Evolutionary conservation across 2,888 invertebrate genomes (phyloP), one percentile per base, ranked within the genome.

Genomic region (Flexamia atlantica): DNA sequence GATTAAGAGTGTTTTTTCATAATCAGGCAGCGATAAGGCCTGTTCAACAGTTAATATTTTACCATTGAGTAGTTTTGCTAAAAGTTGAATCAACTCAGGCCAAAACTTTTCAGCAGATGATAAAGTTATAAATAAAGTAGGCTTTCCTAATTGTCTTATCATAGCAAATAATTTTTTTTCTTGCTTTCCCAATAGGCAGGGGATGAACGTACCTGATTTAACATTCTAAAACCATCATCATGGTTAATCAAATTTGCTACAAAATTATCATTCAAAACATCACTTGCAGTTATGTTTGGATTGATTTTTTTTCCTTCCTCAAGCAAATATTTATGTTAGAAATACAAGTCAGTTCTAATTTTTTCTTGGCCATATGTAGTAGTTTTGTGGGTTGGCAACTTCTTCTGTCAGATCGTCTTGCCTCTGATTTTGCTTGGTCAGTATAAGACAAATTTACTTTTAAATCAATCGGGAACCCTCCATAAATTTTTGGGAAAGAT

Each of bases 401-500:
- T 81, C 40, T 74, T 23, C 53, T 85, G 79, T 60, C 86, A 40
- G 25, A 74, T 23, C 83, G 42, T n/a, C 86, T 30, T 17, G 82
- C 57, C 84, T 85, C 85, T 17, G 84, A 85, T 83, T 86, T 86
- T 4, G 84, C 70, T 30, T 30, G 25, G n/a, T 28, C 70, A 1
- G 70, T 5, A 82, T 60, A 28, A 68, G 60, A 30, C 79, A 85
- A 20, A 64, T 68, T 64, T 82, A 30, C 36, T 32, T 84, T 53
- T 84, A 86, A 84, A 14, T 23, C 14, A 4, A 53, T 20, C 3
- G 53, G 53, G 53, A 53, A 53, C 7, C 53, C 53, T 2, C 53
- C 85, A 83, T 86, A 88, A 57, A 88, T 87, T 83, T 84, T 88
- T 30, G 87, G 88, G 53, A 87, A 88, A 72, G 87, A 85, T 64